phyloP scores from a whole-genome alignment of 2,113 vertebrate genomes.

The Syngnathoides biaculeatus region DNA sequence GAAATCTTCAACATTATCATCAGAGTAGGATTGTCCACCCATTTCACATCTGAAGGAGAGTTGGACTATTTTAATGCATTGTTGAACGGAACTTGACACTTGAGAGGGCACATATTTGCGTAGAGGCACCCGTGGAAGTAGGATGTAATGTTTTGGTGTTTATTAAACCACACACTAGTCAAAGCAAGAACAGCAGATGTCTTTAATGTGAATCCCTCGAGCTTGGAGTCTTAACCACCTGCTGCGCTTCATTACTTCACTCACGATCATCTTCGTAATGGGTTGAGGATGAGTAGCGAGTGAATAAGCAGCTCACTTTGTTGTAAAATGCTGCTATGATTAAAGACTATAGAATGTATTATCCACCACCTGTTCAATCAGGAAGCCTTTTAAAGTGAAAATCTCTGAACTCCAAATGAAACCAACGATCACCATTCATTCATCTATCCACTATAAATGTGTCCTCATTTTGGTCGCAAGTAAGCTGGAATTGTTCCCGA shows the following conservation, averaged over 20 bases:
- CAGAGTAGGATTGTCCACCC: too few relatives aligned
- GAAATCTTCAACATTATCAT: too few relatives aligned
- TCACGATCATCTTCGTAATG: constrained; percentile 1
- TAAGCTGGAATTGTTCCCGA: not conserved
- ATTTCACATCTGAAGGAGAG: too few relatives aligned
- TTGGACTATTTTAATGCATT: too few relatives aligned
- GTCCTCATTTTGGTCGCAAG: not conserved
- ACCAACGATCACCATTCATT: not conserved
- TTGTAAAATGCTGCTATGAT: constrained; percentile 10
- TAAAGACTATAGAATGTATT: constrained; percentile 8
- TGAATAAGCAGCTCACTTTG: constrained; percentile 17
- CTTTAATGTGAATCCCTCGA: constrained; percentile 20
- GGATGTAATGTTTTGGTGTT: constrained; percentile 6
- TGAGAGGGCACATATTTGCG: constrained; percentile 4
- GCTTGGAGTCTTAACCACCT: constrained; percentile 26
- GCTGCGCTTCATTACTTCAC: constrained; percentile 21
- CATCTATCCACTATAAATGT: not conserved
- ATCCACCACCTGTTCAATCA: constrained; percentile 1
- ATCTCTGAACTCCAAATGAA: not conserved
- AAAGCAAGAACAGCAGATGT: constrained; percentile 29
- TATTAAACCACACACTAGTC: constrained; percentile 34
- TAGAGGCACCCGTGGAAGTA: not conserved
- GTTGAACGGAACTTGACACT: too few relatives aligned
- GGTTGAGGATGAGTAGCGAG: not conserved
- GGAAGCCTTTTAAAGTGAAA: not conserved